Evolutionary conservation across 1,140 invertebrate species (phyloP), one percentile per base, ranked within the genome.

Genomic region (Aphidius ervi): DNA sequence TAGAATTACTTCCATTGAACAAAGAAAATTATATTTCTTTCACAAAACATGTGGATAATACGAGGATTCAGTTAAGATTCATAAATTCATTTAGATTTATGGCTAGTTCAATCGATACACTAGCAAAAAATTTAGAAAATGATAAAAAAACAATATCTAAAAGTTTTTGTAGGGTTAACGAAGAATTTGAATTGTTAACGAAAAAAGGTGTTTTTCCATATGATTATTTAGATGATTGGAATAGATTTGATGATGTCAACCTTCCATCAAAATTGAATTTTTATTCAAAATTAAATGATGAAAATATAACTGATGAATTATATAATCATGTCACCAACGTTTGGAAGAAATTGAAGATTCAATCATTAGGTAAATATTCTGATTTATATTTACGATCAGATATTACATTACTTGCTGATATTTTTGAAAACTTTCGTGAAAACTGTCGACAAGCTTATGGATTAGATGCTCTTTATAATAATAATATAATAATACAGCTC

Each of bases 361-460:
- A 48, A n/a, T n/a, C n/a, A 16, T 48, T 48, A 16, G 46, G 46
- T 6, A 2, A 48, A 5, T 48, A 48, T 48, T 48, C 46, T 2
- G 46, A 48, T 48, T 16, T 48, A 6, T 48, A 48, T n/a, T 53
- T 53, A 9, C 23, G 43, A 6, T 53, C 49, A 1, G 58, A 59
- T 46, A 41, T 59, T n/a, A 5, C 53, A 41, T 41, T 58, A 5
- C 41, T 56, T 6, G 72, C 70, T 7, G 79, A 82, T 70, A 66
- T 83, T 31, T 82, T 83, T 70, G 77, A 82, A 73, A 78, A 80
- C 66, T 82, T 80, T 67, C 42, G 76, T 63, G 59, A 66, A 39
- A 60, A 37, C 23, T 65, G 62, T 56, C 46, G 65, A 46, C 62
- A 59, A 48, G 64, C 63, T 9, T 69, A 77, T 67, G 37, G 48